Base-by-base conservation (phyloP, 2,797 vertebrate genomes). In the Halcyon chelicuti region DNA sequence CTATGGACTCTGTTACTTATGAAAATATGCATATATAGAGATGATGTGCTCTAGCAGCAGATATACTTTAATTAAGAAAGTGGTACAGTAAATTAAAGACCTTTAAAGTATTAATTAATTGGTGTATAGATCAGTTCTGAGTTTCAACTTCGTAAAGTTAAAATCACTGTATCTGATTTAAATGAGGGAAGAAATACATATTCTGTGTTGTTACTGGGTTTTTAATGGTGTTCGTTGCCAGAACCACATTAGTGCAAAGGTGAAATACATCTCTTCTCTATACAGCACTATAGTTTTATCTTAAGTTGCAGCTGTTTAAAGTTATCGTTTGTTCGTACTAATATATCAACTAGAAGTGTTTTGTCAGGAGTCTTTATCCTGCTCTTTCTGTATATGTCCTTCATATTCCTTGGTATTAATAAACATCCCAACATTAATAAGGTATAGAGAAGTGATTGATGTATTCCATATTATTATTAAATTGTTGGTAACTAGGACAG, bases 41-140 rank as follows among this genome's bases (percentile, higher is more conserved):
- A 97, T 70, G 94, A 97, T 97, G 97, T 98, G 97, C 96, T 98
- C 95, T 88, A 96, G 95, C 96, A 91, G 89, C 96, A 98, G 97
- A 98, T 97, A 98, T 98, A 97, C 97, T 98, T 98, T 98, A 98
- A 98, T 98, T 98, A 98, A 98, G 97, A 98, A 98, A 98, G 97
- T 94, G 87, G 97, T 97, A 97, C 97, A 97, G 97, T 98, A 98
- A 98, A 98, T 98, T 98, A 98, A 98, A 98, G 96, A 98, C 97
- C 96, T 98, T 98, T 98, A 98, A 98, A 98, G 97, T 97, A 98
- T 98, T 98, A 97, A 98, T 98, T 98, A 98, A 98, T 98, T 97
- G 97, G 90, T 96, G 87, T 96, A 97, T 96, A 96, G 96, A 97
- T 97, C 96, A 95, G 82, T 93, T 98, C 87, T 82, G 92, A 98